Conservation (phyloP, 2,113 vertebrate species). For the Heterochromis multidens region DNA sequence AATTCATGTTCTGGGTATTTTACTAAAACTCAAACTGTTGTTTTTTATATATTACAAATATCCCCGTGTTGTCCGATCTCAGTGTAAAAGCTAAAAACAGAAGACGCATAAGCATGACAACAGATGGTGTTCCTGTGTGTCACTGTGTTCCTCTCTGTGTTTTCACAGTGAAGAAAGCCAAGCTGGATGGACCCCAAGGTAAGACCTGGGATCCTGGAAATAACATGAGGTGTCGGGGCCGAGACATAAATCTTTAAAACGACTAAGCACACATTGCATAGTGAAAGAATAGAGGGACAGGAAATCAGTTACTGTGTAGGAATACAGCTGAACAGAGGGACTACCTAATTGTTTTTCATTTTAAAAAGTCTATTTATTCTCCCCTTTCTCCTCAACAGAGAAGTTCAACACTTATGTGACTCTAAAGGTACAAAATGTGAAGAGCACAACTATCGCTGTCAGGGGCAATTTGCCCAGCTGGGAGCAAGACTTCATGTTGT, state of each 20-base stretch:
- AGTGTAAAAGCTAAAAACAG: conserved; percentile 10
- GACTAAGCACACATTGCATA: background rate
- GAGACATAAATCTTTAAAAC: conserved; percentile 18
- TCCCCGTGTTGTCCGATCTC: background rate
- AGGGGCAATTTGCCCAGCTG: conserved; percentile 92
- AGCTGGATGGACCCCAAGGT: conserved; percentile 96
- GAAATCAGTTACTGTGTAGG: background rate
- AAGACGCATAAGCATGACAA: conserved; percentile 9
- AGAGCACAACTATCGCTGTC: conserved; percentile 95
- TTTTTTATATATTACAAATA: background rate
- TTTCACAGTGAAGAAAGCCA: conserved; percentile 95
- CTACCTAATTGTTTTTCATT: background rate
- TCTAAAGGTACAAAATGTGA: conserved; percentile 98
- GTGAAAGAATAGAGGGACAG: background rate
- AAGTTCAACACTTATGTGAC: conserved; percentile 98
- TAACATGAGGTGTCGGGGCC: background rate
- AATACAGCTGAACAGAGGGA: background rate
- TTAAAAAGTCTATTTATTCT: background rate
- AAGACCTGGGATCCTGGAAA: conserved; percentile 62
- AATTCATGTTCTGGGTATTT: background rate
- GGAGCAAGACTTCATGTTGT: conserved; percentile 99
- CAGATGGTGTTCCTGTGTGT: conserved; percentile 68
- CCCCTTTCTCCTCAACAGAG: conserved; percentile 72
- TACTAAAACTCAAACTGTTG: background rate
- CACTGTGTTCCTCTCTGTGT: conserved; percentile 68